A percentile compares a stretch with the other conserved stretches of the same genome.
phyloP scores from a whole-genome alignment of 2,113 vertebrate genomes.

The mouse (Mus musculus) region DNA sequence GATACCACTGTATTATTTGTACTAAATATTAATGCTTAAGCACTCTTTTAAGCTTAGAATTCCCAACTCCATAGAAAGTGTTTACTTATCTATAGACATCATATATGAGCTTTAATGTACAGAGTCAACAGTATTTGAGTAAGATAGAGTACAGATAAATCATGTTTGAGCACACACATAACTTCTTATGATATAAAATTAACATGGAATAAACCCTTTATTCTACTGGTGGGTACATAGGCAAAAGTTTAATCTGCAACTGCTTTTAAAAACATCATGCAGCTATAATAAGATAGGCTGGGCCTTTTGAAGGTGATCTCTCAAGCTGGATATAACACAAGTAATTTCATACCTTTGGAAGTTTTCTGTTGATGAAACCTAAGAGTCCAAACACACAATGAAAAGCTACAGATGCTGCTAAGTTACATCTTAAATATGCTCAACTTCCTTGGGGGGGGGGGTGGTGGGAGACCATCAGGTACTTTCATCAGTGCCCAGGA shows the following conservation, averaged over 20 bases:
- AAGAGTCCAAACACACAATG: slow-evolving; percentile 26
- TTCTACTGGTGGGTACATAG: slow-evolving; percentile 37
- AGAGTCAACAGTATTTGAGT: slow-evolving; percentile 72
- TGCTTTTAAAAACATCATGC: slow-evolving; percentile 43
- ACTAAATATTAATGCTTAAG: slow-evolving; percentile 64
- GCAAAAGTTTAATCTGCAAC: slow-evolving; percentile 48
- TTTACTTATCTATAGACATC: slow-evolving; percentile 69
- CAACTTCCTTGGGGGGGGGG: neutral
- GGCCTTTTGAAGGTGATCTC: neutral
- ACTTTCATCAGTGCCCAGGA: neutral
- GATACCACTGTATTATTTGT: slow-evolving; percentile 31
- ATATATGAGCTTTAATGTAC: slow-evolving; percentile 71
- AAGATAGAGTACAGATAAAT: slow-evolving; percentile 68
- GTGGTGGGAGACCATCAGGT: neutral
- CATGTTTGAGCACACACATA: slow-evolving; percentile 63
- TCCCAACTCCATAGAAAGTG: slow-evolving; percentile 65
- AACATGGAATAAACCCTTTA: slow-evolving; percentile 57
- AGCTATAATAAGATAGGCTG: slow-evolving; percentile 46
- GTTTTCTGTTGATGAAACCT: slow-evolving; percentile 63
- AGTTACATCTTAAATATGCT: slow-evolving; percentile 49
- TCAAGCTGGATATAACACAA: neutral
- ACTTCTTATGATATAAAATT: slow-evolving; percentile 70
- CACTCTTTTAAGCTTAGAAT: slow-evolving; percentile 64
- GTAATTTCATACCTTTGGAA: slow-evolving; percentile 67
- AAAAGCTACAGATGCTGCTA: slow-evolving; percentile 5